Evolutionary conservation across 2,113 vertebrate genomes (phyloP), one percentile per base, ranked within the genome.

Genomic region (Elephantulus edwardii): DNA sequence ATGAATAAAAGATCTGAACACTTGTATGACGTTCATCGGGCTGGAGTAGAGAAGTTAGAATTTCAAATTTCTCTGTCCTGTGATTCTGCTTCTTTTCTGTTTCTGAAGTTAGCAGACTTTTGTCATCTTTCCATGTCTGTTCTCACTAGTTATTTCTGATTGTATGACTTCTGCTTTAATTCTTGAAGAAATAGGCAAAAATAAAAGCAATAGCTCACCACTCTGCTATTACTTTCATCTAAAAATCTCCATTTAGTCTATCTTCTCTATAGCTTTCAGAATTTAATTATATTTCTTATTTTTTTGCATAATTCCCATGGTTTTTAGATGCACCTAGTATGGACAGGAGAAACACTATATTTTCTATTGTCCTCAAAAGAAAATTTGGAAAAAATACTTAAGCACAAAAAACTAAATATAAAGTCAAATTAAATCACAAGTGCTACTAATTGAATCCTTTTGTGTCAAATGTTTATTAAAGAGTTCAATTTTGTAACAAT

Each of bases 231-330:
- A 28, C n/a, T 50, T 20, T 4, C 3, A 12, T 44, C 46, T 68
- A 20, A 2, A 13, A 5, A 4, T 14, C 9, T 22, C 24, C 5
- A 17, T n/a, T n/a, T 13, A 30, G 13, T 7, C 2, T 6, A 24
- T 3, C 44, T 78, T n/a, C 42, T 64, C 8, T 11, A 11, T 17
- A n/a, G 6, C 3, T 52, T 52, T 52, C 30, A 33, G 62, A 58
- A 4, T 58, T 30, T 66, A 5, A 33, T 48, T 9, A 35, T 3
- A 2, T 7, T 44, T 28, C 3, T 58, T 28, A 16, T 16, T 52
- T 52, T 4, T 12, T 52, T 7, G 14, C 19, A 3, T 40, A 35
- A 22, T 35, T 2, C 8, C 33, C 16, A 2, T 48, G 26, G 20
- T 20, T 71, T 88, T 52, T 33, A 10, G 22, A 8, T 44, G 48